Percentiles rank a stretch among this genome's conserved stretches.
Conservation (phyloP, 2,113 vertebrate genomes). For the Piprites chloris region DNA sequence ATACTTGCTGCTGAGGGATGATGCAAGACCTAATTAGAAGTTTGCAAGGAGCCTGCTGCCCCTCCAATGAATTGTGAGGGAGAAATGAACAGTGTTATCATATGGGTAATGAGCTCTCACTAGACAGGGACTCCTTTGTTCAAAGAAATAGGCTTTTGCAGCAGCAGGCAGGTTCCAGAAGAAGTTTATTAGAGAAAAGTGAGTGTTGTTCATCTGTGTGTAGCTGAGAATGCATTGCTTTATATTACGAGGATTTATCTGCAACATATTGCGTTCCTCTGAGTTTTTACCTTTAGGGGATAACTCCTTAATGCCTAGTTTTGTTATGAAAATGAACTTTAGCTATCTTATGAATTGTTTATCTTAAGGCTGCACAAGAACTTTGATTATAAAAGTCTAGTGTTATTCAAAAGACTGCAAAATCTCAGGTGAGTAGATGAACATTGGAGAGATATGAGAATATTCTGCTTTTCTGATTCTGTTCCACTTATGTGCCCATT, state of each 20-base stretch:
- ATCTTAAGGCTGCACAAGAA: conserved; percentile 50
- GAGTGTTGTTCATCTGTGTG: not conserved
- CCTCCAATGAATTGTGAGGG: not conserved
- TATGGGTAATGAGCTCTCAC: conserved; percentile 57
- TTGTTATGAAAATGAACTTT: conserved; percentile 65
- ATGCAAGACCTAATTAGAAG: conserved; percentile 16
- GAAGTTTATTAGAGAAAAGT: conserved; percentile 39
- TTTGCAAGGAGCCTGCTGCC: not conserved
- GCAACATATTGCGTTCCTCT: not conserved
- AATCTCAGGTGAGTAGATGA: conserved; percentile 48
- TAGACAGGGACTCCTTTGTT: conserved; percentile 35
- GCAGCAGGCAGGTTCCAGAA: not conserved
- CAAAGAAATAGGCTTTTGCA: not conserved
- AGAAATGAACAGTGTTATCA: conserved; percentile 34
- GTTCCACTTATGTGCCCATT: not conserved
- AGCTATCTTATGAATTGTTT: conserved; percentile 61
- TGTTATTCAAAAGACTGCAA: conserved; percentile 42
- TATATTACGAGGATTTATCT: conserved; percentile 55
- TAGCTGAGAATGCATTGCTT: conserved; percentile 14
- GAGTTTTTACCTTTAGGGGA: conserved; percentile 41
- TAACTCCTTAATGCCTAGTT: conserved; percentile 39
- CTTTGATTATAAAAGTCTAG: conserved; percentile 36
- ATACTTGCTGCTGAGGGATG: not conserved
- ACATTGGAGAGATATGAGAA: conserved; percentile 44
- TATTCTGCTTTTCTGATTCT: conserved; percentile 4